Evolutionary conservation across 2,888 invertebrate genomes (phyloP), one percentile per base, ranked within the genome.

Genomic region (Leucophora obtusa): DNA sequence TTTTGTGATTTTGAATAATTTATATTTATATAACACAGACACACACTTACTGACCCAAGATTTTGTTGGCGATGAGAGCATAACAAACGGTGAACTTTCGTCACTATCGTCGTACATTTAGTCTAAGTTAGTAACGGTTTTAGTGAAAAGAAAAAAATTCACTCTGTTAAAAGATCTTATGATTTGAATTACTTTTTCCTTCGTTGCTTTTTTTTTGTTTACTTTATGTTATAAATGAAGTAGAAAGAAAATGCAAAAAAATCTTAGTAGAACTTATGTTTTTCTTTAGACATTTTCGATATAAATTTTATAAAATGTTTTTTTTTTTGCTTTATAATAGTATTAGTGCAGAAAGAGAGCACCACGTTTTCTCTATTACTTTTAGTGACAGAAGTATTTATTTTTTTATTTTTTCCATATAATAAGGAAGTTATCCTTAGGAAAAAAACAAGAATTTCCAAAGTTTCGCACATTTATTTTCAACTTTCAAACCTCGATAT

Each of bases 31-130:
- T 28, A 33, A 10, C 10, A 28, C 28, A 7, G 5, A 28, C 10
- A 59, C n/a, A 66, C 21, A 81, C 73, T 81, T 78, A 86, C 86
- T 87, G 85, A 92, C 92, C 83, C 91, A 91, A 91, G 93, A 93
- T 90, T 92, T 92, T 83, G 93, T 93, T 59, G 94, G 94, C 86
- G 93, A 91, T 71, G 93, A 92, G 87, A 94, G 92, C 87, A 94
- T 93, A 85, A 93, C 92, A 89, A 94, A 94, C 50, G 93, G 91
- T 59, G 92, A 92, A 87, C 93, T 93, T 84, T 94, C 94, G 89
- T 94, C 94, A 89, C 92, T 93, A 88, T 88, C 88, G 84, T 93
- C 92, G 88, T 91, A 90, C 93, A 93, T 93, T 86, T 87, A 86
- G 85, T 83, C 71, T 84, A n/a, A 21, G 33, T 28, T 38, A 15